Conservation (phyloP, 1,140 invertebrate species). For the Scaptodrosophila lebanonensis region DNA sequence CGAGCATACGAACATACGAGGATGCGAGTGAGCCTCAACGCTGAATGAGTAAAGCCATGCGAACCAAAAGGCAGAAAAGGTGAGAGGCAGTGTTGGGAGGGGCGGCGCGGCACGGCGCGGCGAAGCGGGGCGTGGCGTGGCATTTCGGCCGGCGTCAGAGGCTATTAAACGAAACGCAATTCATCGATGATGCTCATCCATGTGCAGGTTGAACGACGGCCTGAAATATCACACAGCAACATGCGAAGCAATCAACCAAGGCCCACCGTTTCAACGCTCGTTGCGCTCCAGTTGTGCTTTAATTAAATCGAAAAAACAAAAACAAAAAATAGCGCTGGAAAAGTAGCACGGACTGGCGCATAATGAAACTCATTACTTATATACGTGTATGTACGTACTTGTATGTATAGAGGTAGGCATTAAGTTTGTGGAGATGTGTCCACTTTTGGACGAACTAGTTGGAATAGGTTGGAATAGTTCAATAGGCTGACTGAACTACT, state of each 20-base stretch:
- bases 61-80: constrained; percentile 25
- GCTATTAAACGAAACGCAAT: constrained; percentile 53
- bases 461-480: too few species aligned
- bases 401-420: background rate
- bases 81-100: background rate
- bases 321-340: too few species aligned
- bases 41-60: constrained; percentile 6
- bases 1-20: constrained; percentile 4
- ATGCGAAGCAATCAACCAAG: constrained; percentile 27
- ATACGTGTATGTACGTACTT: constrained; percentile 1
- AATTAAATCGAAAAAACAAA: constrained; percentile 63
- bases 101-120: background rate
- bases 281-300: constrained; percentile 37
- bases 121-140: background rate
- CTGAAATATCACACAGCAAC: constrained; percentile 40
- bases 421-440: too few species aligned
- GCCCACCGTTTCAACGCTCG: background rate
- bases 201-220: background rate
- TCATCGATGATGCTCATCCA: constrained; percentile 56
- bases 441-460: too few species aligned
- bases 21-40: too few species aligned
- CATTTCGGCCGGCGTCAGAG: constrained; percentile 39
- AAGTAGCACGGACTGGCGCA: constrained; percentile 31
- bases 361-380: constrained; percentile 68
- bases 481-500: too few species aligned